Base-by-base conservation (phyloP, 2,888 invertebrate genomes). In the Lydus trimaculatus region DNA sequence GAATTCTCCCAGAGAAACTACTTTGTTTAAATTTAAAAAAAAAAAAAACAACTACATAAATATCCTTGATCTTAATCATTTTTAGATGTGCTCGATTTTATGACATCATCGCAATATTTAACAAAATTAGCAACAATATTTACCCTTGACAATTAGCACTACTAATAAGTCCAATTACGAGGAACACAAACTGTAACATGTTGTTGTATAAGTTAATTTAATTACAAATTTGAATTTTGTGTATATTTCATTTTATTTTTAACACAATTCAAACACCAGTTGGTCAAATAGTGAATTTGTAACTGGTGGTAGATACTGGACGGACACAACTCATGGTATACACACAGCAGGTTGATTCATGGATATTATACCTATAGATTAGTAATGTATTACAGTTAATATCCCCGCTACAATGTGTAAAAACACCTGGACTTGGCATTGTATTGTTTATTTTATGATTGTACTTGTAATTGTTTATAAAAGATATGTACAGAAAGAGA, bases 371-470 rank as follows among this genome's bases (percentile, higher is more conserved):
- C n/a, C n/a, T n/a, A n/a, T n/a, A n/a, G n/a, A n/a, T n/a, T n/a
- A n/a, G n/a, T n/a, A n/a, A n/a, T 6, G 17, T 25, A 33, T 59
- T 59, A 36, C 28, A 13, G 60, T 60, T 63, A 64, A 64, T 64
- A 62, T 65, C 69, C 59, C 20, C 61, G 39, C 65, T 68, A 65
- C 48, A 25, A 28, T 65, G 33, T 61, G 17, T 6, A 1, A 39
- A 59, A 20, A 20, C 20, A 48, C 39, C 6, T 48, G 59, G 39
- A 63, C 69, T 65, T 69, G 69, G 69, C 69, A 69, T 69, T 65
- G 69, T 61, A 60, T 59, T 65, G 63, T 65, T 65, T 65, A 63
- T 23, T 23, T 58, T 59, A 15, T 48, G 52, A 60, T 48, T 48
- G 39, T 17, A 36, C 6, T 5, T 17, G 2, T 48, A 48, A 48